Conservation (phyloP, 2,113 vertebrate species). For the Lucifuga dentata region DNA sequence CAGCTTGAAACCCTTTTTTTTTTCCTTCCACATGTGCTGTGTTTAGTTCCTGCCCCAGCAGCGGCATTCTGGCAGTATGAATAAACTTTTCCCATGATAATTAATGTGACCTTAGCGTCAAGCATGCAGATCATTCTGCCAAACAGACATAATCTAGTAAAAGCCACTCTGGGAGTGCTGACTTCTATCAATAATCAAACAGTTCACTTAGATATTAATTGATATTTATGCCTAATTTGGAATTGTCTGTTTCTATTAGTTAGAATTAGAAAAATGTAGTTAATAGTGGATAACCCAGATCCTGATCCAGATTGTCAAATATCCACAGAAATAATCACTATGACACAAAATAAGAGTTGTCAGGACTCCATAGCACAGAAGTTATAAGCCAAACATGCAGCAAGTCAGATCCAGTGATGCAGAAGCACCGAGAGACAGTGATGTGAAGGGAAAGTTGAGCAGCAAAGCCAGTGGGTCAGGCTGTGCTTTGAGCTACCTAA, state of each 20-base stretch:
- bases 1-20: slow-evolving; percentile 8
- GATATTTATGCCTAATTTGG: no score
- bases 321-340: neutral
- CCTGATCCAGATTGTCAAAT: neutral
- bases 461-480: neutral
- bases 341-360: slow-evolving; percentile 1
- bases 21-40: neutral
- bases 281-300: no score
- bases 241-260: no score
- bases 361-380: neutral
- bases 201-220: no score
- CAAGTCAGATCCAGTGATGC: neutral
- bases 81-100: neutral
- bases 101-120: neutral
- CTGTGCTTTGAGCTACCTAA: neutral
- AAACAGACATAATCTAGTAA: no score
- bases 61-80: neutral
- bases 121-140: neutral
- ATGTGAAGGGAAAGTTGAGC: slow-evolving; percentile 4
- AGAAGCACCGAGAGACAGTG: neutral
- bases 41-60: neutral
- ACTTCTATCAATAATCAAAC: no score
- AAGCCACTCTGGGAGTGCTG: no score
- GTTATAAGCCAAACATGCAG: neutral
- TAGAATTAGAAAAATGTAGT: no score